Percentiles rank a stretch among this genome's conserved stretches.
These are phyloP conservation scores for Marasmarcha lunaedactyla DNA, from an alignment of 2,888 invertebrate genomes.

Conservation along the genomic window DNA sequence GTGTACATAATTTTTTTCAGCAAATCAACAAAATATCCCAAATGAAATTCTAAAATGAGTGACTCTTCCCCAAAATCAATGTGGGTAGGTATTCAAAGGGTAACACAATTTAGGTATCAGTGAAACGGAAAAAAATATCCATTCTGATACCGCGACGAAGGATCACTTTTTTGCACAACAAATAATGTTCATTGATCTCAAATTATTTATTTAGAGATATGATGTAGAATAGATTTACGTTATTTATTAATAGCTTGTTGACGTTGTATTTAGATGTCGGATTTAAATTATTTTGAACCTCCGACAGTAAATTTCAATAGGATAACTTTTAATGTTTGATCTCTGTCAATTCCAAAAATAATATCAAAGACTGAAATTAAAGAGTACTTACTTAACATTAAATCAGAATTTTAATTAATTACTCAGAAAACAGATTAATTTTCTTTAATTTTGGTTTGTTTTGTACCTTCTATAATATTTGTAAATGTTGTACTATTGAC, in stretches of 20 bases:
- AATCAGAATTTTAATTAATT: no score
- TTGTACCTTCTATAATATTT: constrained; percentile 1
- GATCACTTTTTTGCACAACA: constrained; percentile 15
- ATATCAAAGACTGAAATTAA: constrained; percentile 36
- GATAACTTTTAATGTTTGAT: constrained; percentile 33
- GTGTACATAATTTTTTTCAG: no score
- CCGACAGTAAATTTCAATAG: constrained; percentile 16
- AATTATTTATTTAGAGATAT: constrained; percentile 58
- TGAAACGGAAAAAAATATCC: constrained; percentile 22
- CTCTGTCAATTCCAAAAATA: constrained; percentile 45
- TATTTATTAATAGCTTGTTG: constrained; percentile 39
- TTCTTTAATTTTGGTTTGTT: no score
- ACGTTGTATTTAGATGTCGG: constrained; percentile 19
- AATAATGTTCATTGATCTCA: constrained; percentile 62
- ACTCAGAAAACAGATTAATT: no score
- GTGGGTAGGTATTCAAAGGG: no score
- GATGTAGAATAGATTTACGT: constrained; percentile 41
- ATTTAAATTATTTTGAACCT: no score
- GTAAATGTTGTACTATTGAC: constrained; percentile 14
- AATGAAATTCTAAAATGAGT: no score
- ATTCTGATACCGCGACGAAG: neutral
- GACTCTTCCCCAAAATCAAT: no score
- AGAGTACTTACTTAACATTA: neutral
- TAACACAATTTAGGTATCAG: no score
- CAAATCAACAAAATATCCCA: no score